A percentile compares a stretch with the other conserved stretches of the same genome.
phyloP scores from a whole-genome alignment of 2,797 vertebrate genomes.

The Aulostomus chinensis region DNA sequence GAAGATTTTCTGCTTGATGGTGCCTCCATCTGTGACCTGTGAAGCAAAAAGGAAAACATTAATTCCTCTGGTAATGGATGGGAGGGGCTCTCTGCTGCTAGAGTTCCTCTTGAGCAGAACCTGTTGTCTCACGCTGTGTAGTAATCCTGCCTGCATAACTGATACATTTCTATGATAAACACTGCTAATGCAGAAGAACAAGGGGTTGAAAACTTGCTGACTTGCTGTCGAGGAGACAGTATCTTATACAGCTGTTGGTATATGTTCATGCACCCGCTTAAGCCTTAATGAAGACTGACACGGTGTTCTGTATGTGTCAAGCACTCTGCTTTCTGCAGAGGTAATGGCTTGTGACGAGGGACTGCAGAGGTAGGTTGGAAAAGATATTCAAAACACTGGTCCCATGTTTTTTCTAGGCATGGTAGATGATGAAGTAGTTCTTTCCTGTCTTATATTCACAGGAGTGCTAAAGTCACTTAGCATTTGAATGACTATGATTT shows the following conservation, averaged over 20 bases:
- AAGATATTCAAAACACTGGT: conserved; percentile 62
- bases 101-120: conserved; percentile 24
- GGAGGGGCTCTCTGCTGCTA: conserved; percentile 19
- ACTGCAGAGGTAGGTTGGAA: conserved; percentile 52
- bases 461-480: conserved; percentile 76
- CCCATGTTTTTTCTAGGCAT: conserved; percentile 36
- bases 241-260: conserved; percentile 30
- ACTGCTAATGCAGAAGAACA: conserved; percentile 37
- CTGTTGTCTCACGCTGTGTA: conserved; percentile 67
- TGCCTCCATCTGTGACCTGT: conserved; percentile 96
- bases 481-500: conserved; percentile 80
- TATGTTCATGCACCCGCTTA: conserved; percentile 39
- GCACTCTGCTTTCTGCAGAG: conserved; percentile 51
- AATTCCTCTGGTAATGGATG: conserved; percentile 47
- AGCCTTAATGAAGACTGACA: conserved; percentile 74
- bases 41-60: conserved; percentile 43
- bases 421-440: conserved; percentile 61
- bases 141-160: conserved; percentile 79
- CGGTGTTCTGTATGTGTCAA: conserved; percentile 58
- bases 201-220: conserved; percentile 55
- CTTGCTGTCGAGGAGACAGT: conserved; percentile 46
- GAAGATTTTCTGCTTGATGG: conserved; percentile 99
- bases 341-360: conserved; percentile 74
- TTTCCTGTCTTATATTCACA: conserved; percentile 71
- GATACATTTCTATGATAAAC: conserved; percentile 80